A percentile compares a stretch with the other conserved stretches of the same genome.
These are phyloP conservation scores for Cariama cristata DNA, from an alignment of 2,113 vertebrate genomes.

Conservation along the genomic window DNA sequence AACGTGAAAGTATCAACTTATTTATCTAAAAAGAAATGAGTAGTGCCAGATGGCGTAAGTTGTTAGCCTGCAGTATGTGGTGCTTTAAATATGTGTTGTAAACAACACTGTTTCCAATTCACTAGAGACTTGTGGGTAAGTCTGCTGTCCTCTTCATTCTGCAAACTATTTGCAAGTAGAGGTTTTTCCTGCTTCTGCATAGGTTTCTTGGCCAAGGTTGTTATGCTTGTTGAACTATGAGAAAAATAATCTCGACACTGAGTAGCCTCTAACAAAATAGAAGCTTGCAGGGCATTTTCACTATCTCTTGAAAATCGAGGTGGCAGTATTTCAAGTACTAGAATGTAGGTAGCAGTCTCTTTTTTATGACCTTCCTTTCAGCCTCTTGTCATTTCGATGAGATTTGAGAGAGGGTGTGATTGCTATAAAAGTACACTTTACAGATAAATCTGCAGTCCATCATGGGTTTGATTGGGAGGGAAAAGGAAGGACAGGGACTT, in stretches of 20 bases:
- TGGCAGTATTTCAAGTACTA: background rate
- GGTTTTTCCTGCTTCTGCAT: background rate
- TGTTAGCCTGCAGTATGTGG: background rate
- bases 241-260: background rate
- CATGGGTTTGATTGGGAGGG: background rate
- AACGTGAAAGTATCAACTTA: background rate
- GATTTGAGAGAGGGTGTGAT: background rate
- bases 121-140: background rate
- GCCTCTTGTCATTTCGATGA: background rate
- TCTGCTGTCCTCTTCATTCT: background rate
- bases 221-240: background rate
- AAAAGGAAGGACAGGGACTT: background rate
- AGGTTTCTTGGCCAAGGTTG: background rate
- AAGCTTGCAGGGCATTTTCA: background rate
- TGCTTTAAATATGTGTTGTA: background rate
- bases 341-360: background rate
- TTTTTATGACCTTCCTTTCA: background rate
- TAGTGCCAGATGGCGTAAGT: background rate
- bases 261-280: background rate
- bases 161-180: background rate
- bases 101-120: background rate
- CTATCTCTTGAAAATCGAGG: background rate
- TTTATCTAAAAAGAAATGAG: background rate
- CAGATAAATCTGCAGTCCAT: background rate
- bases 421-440: background rate